Percentiles rank a stretch among this genome's conserved stretches.
phyloP scores from a whole-genome alignment of 1,140 invertebrate genomes.

The Mamestra configurata region DNA sequence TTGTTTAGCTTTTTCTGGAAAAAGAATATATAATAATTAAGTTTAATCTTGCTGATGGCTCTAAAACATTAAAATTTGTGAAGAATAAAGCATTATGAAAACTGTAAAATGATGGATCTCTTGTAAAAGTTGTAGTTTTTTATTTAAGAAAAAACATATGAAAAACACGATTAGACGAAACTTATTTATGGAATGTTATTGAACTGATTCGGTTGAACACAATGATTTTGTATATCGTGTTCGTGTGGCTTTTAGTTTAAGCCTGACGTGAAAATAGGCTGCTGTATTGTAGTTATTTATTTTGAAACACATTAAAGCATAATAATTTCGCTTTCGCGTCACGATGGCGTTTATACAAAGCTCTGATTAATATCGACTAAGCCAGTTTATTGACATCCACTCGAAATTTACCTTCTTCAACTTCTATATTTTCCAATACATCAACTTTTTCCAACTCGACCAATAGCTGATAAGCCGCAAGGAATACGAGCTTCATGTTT shows the following conservation, averaged over 20 bases:
- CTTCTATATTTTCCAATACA: conserved; percentile 17
- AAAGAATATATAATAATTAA: conserved; percentile 3
- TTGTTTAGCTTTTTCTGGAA: conserved; percentile 62
- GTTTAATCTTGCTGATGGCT: neutral
- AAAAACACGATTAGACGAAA: too few relatives aligned
- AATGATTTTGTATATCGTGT: neutral
- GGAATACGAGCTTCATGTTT: conserved; percentile 58
- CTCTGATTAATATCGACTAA: conserved; percentile 33
- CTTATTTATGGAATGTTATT: neutral
- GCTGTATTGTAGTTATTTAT: neutral
- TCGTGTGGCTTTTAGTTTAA: neutral
- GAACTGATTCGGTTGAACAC: neutral
- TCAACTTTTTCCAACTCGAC: conserved; percentile 49
- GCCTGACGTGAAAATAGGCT: neutral
- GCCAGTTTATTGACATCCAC: conserved; percentile 47
- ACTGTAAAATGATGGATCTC: too few relatives aligned
- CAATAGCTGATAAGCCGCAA: conserved; percentile 63
- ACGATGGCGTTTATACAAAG: conserved; percentile 36
- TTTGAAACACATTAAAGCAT: conserved; percentile 7
- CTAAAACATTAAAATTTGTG: neutral
- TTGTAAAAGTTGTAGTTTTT: neutral
- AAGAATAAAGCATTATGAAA: neutral
- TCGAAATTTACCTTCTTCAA: conserved; percentile 49
- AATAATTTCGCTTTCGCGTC: neutral
- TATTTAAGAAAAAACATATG: neutral